Evolutionary conservation across 2,888 invertebrate genomes (phyloP), one percentile per base, ranked within the genome.

Genomic region (Nomada goodeniana): DNA sequence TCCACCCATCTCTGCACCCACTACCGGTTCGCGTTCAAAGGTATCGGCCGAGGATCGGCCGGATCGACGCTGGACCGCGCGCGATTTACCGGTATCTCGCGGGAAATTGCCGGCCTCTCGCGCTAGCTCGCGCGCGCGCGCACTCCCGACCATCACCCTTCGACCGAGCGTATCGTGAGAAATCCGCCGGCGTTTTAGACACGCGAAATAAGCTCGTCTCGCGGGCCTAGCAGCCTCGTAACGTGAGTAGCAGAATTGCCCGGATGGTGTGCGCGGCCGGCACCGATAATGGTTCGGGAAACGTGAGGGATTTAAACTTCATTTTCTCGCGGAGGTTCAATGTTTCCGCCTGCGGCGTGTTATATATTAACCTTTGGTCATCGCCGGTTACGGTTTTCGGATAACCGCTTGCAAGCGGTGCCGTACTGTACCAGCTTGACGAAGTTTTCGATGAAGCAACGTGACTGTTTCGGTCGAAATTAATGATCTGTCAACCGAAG

Each of bases 1-100:
- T 88, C 88, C 88, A 88, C 86, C 88, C 85, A 86, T 84, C 82
- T 84, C 82, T 81, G 87, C 88, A 88, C 89, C 88, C 88, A 89
- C 89, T 88, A 87, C 89, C 83, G 86, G 82, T 87, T 85, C 84
- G 68, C 84, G 80, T 74, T 83, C 83, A 82, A 83, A 79, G 82
- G 82, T 82, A 83, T 82, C 83, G 77, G 63, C 52, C 29, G n/a
- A 52, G 47, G 71, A 82, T 82, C 78, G 83, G 65, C 50, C 69
- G 55, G 64, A 67, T 67, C 73, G 67, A 23, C 47, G 68, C 61
- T 64, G 57, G 60, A n/a, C 60, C 64, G 52, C 47, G 70, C 26
- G 72, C 81, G 82, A 76, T 82, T 76, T 73, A 81, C 76, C 72
- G 72, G 76, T 76, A 72, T 82, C 81, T 60, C 73, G 72, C 73